A percentile compares a stretch with the other conserved stretches of the same genome.
Evolutionary conservation across 2,888 invertebrate genomes (phyloP).

Genomic region (Meta bourneti): DNA sequence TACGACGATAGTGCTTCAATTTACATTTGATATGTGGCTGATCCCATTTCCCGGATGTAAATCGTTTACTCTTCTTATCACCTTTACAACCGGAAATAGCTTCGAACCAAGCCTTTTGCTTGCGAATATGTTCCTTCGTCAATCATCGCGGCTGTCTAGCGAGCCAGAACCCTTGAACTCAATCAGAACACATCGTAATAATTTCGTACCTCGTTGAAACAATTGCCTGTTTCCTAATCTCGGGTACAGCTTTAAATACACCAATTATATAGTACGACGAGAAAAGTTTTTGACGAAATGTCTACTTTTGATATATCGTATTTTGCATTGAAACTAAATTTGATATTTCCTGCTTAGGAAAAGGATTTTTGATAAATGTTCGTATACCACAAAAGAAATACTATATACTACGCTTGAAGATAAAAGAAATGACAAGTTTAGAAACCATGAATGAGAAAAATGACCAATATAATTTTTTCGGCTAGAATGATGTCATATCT

Average conservation of each 20-base stretch:
- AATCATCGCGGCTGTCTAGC: not conserved
- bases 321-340: slow-evolving; percentile 68
- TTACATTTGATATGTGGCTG: not conserved
- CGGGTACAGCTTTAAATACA: not conserved
- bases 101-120: not conserved
- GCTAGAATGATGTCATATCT: not conserved
- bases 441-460: not conserved
- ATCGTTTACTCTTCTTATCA: not conserved
- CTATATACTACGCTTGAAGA: slow-evolving; percentile 7
- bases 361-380: slow-evolving; percentile 62
- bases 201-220: not conserved
- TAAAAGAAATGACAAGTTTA: not conserved
- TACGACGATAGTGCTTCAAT: not conserved
- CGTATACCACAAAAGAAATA: slow-evolving; percentile 41
- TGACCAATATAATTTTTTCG: not conserved
- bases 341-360: slow-evolving; percentile 52
- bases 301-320: slow-evolving; percentile 63
- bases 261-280: not conserved
- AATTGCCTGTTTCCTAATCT: not conserved
- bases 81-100: not conserved
- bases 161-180: not conserved
- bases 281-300: slow-evolving; percentile 10
- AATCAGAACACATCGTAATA: not conserved
- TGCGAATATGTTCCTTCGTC: not conserved
- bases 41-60: not conserved